Conservation (phyloP, 2,888 invertebrate species). For the Bugula neritina region DNA sequence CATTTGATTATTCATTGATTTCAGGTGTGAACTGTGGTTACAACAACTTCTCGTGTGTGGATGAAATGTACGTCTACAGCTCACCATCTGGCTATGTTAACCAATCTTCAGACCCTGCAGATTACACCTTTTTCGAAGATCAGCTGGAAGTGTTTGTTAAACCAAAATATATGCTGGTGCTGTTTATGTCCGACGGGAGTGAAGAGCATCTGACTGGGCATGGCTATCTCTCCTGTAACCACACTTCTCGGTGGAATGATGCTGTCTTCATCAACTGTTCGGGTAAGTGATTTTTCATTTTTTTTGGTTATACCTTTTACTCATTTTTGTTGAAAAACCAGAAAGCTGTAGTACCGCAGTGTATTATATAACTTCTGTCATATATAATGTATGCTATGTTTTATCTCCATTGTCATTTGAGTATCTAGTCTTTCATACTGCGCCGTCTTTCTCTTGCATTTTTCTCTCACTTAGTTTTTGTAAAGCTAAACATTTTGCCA, state of each 20-base stretch:
- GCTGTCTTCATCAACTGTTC: not conserved
- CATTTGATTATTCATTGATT: too few species aligned
- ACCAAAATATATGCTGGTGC: not conserved
- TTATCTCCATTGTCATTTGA: too few species aligned
- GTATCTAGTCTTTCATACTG: too few species aligned
- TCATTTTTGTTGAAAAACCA: too few species aligned
- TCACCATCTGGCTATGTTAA: not conserved
- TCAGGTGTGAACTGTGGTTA: not conserved
- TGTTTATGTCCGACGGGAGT: not conserved
- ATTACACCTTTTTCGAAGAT: not conserved
- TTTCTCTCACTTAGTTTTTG: too few species aligned
- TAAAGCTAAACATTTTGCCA: too few species aligned
- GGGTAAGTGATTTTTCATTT: not conserved
- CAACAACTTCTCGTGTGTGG: not conserved
- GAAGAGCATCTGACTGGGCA: not conserved
- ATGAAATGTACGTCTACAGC: not conserved
- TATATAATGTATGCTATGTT: too few species aligned
- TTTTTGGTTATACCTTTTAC: not conserved
- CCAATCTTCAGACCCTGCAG: not conserved
- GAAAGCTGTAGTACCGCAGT: too few species aligned
- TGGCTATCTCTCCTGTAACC: not conserved
- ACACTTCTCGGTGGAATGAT: not conserved
- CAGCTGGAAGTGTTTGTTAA: not conserved
- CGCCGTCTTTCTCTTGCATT: too few species aligned
- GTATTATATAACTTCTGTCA: too few species aligned